These are phyloP conservation scores for Pogonognathellus flavescens DNA, from an alignment of 1,140 invertebrate genomes.

Conservation along the genomic window DNA sequence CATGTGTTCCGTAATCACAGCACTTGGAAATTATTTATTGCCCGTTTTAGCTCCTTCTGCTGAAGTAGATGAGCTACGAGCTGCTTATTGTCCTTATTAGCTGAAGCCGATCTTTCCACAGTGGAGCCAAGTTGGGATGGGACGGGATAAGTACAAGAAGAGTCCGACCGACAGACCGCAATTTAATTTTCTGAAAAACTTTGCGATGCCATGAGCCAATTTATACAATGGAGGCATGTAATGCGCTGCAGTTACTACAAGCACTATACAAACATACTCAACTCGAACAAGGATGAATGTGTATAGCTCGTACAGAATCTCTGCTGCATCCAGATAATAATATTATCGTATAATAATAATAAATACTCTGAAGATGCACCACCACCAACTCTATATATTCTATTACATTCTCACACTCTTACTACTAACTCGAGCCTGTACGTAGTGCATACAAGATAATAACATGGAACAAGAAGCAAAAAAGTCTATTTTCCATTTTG, in stretches of 20 bases:
- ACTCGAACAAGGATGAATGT: too few species aligned
- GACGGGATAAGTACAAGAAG: conserved; percentile 21
- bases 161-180: conserved; percentile 27
- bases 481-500: conserved; percentile 44
- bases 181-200: conserved; percentile 34
- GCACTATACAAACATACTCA: too few species aligned
- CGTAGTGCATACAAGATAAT: conserved; percentile 42
- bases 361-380: too few species aligned
- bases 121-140: conserved; percentile 14
- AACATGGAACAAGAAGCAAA: conserved; percentile 34
- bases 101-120: conserved; percentile 3
- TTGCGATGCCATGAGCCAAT: conserved; percentile 35
- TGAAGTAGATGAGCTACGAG: neutral
- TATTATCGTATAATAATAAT: too few species aligned
- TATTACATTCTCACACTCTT: conserved; percentile 19
- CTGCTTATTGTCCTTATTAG: conserved; percentile 19
- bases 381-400: neutral
- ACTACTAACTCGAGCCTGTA: neutral
- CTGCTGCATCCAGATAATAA: too few species aligned
- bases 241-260: too few species aligned
- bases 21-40: conserved; percentile 24
- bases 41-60: conserved; percentile 12
- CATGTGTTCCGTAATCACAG: conserved; percentile 40
- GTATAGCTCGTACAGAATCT: too few species aligned
- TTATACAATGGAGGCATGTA: neutral